Evolutionary conservation across 2,797 vertebrate genomes (phyloP).

Genomic region (Sitta carolinensis): DNA sequence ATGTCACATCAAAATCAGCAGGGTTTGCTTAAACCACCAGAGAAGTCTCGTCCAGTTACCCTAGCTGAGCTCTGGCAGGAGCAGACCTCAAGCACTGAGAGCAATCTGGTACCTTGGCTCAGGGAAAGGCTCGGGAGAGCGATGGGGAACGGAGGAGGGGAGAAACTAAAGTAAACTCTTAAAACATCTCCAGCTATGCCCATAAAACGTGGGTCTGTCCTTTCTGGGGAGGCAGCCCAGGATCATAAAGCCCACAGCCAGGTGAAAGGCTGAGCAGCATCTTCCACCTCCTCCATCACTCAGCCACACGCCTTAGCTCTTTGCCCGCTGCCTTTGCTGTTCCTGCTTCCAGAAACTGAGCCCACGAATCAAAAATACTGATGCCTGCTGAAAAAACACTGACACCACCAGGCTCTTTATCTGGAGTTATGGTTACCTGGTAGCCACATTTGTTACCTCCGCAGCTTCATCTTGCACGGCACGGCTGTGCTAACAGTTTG

Average conservation of each 20-base stretch:
- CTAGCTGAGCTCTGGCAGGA: neutral
- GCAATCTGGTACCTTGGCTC: neutral
- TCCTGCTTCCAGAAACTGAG: slow-evolving; percentile 14
- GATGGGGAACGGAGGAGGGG: neutral
- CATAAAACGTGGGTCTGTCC: rapidly evolving
- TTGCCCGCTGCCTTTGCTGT: neutral
- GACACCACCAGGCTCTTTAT: slow-evolving; percentile 40
- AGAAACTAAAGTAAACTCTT: neutral
- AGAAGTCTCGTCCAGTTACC: neutral
- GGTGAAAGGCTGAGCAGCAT: neutral
- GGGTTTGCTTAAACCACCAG: neutral
- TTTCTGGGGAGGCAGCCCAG: neutral
- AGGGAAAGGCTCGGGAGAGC: neutral
- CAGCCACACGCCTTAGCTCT: neutral
- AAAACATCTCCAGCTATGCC: neutral
- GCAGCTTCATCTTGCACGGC: neutral
- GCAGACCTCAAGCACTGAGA: rapidly evolving
- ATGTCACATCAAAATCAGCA: neutral
- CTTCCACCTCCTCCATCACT: slow-evolving; percentile 1
- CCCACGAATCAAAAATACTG: slow-evolving; percentile 58
- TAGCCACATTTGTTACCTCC: slow-evolving; percentile 58
- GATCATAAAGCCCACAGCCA: neutral
- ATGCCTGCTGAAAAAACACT: slow-evolving; percentile 45
- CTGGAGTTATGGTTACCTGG: slow-evolving; percentile 50
- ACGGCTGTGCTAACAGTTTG: slow-evolving; percentile 38